phyloP scores from a whole-genome alignment of 2,797 vertebrate species.

The Falco peregrinus region DNA sequence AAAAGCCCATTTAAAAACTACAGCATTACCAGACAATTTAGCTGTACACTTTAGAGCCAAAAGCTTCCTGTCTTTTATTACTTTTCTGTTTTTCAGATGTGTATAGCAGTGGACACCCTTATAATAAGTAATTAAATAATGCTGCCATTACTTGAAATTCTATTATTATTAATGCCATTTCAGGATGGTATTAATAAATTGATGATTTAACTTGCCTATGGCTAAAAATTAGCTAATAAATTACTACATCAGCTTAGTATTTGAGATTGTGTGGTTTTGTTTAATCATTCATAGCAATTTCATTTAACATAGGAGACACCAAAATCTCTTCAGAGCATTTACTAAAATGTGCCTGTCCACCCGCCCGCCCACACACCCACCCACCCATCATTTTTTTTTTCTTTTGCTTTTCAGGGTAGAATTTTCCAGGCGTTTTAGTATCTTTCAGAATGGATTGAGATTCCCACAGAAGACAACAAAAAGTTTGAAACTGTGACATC shows the following conservation, averaged over 20 bases:
- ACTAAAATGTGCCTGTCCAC: neutral
- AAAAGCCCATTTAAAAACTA: neutral
- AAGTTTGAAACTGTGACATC: neutral
- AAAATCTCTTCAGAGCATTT: neutral
- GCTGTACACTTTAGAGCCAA: neutral
- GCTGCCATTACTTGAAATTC: neutral
- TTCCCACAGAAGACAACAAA: neutral
- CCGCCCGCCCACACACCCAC: too few relatives aligned
- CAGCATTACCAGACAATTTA: neutral
- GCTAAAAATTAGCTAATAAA: neutral
- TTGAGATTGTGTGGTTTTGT: neutral
- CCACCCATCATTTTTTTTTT: neutral
- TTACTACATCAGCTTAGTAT: neutral
- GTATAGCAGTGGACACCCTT: neutral
- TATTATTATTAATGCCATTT: neutral
- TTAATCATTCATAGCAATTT: neutral
- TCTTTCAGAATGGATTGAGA: neutral
- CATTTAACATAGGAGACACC: neutral
- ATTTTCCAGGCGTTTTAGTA: neutral
- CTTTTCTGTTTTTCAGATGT: neutral
- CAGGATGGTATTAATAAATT: neutral
- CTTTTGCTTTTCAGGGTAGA: neutral
- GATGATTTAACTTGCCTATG: neutral
- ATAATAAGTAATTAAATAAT: neutral
- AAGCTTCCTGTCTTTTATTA: neutral